Conservation (phyloP, 2,888 invertebrate genomes). For the Athalia cordata region DNA sequence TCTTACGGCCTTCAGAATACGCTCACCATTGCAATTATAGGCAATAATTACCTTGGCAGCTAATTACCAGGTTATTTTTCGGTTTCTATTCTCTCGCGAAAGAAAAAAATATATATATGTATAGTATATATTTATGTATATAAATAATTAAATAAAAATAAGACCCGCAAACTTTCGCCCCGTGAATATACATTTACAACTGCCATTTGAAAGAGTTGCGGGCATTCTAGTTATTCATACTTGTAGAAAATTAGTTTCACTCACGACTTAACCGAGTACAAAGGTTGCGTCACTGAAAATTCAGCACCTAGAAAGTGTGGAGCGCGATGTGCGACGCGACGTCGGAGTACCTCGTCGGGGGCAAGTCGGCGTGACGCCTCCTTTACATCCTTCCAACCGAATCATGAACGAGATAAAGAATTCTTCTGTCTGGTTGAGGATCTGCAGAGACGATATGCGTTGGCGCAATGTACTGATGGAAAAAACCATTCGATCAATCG, state of each 20-base stretch:
- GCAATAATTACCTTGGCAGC: too few relatives aligned
- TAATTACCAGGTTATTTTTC: too few relatives aligned
- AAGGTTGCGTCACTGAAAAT: conserved; percentile 64
- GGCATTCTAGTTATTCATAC: conserved; percentile 33
- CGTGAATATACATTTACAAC: conserved; percentile 13
- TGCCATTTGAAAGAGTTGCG: conserved; percentile 26
- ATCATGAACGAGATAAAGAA: conserved; percentile 38
- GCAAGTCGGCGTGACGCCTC: conserved; percentile 32
- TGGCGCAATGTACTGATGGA: too few relatives aligned
- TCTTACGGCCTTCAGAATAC: too few relatives aligned
- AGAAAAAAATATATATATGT: neutral
- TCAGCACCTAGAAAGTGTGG: conserved; percentile 67
- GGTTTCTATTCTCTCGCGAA: neutral
- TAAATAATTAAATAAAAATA: neutral
- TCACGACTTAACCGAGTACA: conserved; percentile 54
- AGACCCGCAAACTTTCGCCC: conserved; percentile 21
- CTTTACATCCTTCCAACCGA: conserved; percentile 26
- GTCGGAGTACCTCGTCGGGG: conserved; percentile 16
- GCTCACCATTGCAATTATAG: too few relatives aligned
- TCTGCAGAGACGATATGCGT: too few relatives aligned
- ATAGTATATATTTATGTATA: conserved; percentile 35
- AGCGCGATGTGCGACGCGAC: conserved; percentile 51
- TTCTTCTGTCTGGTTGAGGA: neutral
- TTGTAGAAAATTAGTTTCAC: conserved; percentile 65
- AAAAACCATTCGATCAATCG: too few relatives aligned